These are phyloP conservation scores for Centruroides sculpturatus DNA, from an alignment of 1,140 invertebrate species.

Conservation along the genomic window DNA sequence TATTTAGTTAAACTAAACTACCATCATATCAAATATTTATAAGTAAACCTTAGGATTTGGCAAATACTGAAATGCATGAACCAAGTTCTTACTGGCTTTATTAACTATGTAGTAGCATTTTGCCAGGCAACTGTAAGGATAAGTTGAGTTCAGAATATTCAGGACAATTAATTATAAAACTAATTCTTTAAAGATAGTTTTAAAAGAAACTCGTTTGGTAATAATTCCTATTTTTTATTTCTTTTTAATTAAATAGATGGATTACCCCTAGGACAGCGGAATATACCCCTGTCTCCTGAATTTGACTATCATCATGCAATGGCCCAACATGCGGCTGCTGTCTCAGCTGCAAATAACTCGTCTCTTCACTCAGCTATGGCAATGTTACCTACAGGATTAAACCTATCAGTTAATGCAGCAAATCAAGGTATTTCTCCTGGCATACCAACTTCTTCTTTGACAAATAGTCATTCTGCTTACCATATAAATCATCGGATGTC, in stretches of 20 bases:
- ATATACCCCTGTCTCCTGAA: conserved; percentile 15
- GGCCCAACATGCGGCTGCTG: conserved; percentile 16
- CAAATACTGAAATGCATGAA: too few relatives aligned
- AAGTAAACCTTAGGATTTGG: too few relatives aligned
- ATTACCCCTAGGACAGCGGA: conserved; percentile 14
- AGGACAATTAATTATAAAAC: too few relatives aligned
- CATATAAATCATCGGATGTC: neutral
- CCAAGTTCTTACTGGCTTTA: too few relatives aligned
- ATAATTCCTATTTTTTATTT: neutral
- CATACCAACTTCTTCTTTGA: conserved; percentile 7
- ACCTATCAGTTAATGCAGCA: conserved; percentile 17
- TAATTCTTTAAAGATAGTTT: too few relatives aligned
- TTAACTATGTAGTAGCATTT: too few relatives aligned
- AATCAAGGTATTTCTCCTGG: conserved; percentile 9
- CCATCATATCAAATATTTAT: too few relatives aligned
- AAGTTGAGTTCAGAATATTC: too few relatives aligned
- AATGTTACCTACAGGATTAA: conserved; percentile 16
- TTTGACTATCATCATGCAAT: conserved; percentile 20
- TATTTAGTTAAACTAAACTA: too few relatives aligned
- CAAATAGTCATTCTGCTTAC: conserved; percentile 11
- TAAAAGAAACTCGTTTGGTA: too few relatives aligned
- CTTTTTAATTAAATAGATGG: conserved; percentile 9
- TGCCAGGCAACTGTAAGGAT: too few relatives aligned
- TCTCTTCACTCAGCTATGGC: conserved; percentile 18
- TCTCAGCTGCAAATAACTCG: conserved; percentile 14